These are phyloP conservation scores for Delichon dasypus DNA, from an alignment of 2,797 vertebrate species.

Conservation along the genomic window DNA sequence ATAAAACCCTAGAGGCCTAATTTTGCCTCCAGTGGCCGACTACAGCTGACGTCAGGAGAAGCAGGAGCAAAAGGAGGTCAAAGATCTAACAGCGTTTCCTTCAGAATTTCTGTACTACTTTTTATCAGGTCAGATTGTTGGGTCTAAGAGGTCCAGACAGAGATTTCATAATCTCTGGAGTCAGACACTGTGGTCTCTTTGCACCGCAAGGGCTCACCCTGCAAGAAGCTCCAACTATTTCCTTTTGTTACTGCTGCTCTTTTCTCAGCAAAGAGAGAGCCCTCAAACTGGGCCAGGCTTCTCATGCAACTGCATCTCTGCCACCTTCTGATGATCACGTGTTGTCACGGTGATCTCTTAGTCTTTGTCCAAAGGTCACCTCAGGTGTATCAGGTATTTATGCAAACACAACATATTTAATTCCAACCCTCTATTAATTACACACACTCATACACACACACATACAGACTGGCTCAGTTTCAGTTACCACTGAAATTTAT, in stretches of 20 bases:
- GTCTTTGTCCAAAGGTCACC: neutral
- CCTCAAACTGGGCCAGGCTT: neutral
- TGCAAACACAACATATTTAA: neutral
- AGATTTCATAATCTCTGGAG: neutral
- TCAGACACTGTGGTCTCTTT: neutral
- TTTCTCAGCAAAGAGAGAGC: neutral
- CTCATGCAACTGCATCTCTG: neutral
- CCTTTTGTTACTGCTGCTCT: neutral
- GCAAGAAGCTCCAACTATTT: neutral
- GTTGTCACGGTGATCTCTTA: neutral
- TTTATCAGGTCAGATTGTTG: neutral
- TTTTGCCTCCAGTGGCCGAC: neutral
- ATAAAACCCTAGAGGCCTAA: neutral
- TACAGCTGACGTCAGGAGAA: neutral
- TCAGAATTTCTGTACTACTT: neutral
- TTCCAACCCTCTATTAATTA: neutral
- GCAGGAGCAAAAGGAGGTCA: neutral
- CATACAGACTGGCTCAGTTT: neutral
- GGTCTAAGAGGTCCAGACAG: neutral
- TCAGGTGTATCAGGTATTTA: neutral
- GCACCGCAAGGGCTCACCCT: neutral
- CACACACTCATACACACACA: neutral
- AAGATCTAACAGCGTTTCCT: neutral
- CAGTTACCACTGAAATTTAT: conserved; percentile 29
- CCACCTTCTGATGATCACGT: neutral